Base-by-base conservation (phyloP, 2,113 vertebrate species). In the Pyxicephalus adspersus region DNA sequence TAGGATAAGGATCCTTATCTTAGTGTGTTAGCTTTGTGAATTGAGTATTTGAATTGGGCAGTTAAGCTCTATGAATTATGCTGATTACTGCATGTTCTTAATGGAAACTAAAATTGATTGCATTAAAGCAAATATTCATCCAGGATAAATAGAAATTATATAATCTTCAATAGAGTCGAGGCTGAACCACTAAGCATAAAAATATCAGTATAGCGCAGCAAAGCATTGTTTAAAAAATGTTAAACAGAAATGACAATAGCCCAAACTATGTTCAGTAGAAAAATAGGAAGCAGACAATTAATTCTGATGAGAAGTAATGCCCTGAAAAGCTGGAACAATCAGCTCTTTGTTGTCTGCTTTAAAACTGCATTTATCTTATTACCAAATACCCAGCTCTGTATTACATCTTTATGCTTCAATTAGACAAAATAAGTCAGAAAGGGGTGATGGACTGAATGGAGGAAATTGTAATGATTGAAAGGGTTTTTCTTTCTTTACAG, bases 391-490 rank as follows among this genome's bases (percentile, higher is more conserved):
- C 45, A 8, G 23, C 23, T 28, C 5, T 2, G 22, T 51, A 52
- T 70, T 70, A 52, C 29, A 70, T 25, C 45, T 70, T 70, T 70
- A 25, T 70, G 19, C 26, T 52, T 23, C 16, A 52, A 70, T 52
- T 70, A 52, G 23, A 18, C 38, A 70, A 70, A 70, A 70, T 70
- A 45, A 70, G 67, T 70, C 67, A 70, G 67, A 70, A 70, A 23
- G 20, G 18, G 23, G 45, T 70, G 50, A 70, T 9, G 22, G 2
- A 25, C 45, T 23, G 45, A 26, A 16, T 7, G 0, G 45, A 70
- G 22, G 16, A 19, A 52, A 52, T 70, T 26, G 8, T 52, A 70
- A 3, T 26, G 67, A 52, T 52, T 51, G 45, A 52, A 26, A 52
- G 23, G 52, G 67, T 26, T 26, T 55, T 54, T 18, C 3, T 55